Conservation (phyloP, 2,113 vertebrate species). For the Malurus melanocephalus region DNA sequence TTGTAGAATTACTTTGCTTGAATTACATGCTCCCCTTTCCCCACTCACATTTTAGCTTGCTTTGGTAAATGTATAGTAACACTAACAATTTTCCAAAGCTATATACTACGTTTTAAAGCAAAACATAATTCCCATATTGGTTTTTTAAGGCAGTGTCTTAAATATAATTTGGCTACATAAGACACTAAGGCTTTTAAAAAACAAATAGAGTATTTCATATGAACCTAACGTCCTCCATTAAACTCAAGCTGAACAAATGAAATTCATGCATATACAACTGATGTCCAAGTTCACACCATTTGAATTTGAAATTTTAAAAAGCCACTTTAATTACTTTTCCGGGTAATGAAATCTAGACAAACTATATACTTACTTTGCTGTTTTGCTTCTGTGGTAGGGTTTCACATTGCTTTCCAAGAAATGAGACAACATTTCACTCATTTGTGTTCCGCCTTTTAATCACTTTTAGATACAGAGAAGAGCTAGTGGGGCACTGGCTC, state of each 20-base stretch:
- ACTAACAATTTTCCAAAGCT: neutral
- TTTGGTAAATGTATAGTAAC: neutral
- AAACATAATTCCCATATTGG: neutral
- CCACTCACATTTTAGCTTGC: neutral
- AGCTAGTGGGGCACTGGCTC: neutral
- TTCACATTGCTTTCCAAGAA: neutral
- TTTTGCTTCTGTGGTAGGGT: neutral
- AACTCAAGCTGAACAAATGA: neutral
- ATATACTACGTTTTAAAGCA: neutral
- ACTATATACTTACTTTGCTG: neutral
- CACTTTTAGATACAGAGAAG: neutral
- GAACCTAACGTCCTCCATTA: neutral
- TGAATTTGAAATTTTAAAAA: neutral
- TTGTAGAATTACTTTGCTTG: neutral
- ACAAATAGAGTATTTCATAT: rapidly evolving
- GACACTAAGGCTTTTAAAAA: neutral
- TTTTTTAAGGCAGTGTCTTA: neutral
- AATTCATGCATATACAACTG: neutral
- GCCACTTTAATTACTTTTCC: neutral
- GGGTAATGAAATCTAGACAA: neutral
- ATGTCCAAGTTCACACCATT: neutral
- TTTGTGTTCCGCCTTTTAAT: neutral
- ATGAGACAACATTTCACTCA: neutral
- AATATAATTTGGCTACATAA: neutral
- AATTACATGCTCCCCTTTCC: neutral